Percentiles rank a stretch among this genome's conserved stretches.
phyloP scores from a whole-genome alignment of 2,888 invertebrate genomes.

The Bellardia pandia region DNA sequence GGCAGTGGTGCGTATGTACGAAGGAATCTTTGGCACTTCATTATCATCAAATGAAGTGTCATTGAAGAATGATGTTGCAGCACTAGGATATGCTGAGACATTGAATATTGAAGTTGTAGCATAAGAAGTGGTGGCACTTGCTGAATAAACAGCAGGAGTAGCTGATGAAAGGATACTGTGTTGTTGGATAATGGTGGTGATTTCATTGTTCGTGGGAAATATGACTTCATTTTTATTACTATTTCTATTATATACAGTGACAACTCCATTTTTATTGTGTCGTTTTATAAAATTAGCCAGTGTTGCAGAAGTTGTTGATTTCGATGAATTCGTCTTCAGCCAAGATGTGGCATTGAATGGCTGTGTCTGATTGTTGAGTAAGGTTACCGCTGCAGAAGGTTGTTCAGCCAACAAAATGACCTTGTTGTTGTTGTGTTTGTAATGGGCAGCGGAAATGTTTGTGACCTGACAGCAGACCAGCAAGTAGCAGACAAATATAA shows the following conservation, averaged over 20 bases:
- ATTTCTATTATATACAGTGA: constrained; percentile 16
- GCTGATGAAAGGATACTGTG: background rate
- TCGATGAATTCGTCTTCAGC: constrained; percentile 20
- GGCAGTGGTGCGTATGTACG: constrained; percentile 94
- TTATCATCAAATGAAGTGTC: constrained; percentile 22
- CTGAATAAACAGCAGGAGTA: constrained; percentile 15
- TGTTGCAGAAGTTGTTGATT: constrained; percentile 1
- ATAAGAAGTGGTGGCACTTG: constrained; percentile 17
- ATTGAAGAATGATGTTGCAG: constrained; percentile 43
- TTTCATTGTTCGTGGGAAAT: constrained; percentile 37
- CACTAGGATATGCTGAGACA: constrained; percentile 15
- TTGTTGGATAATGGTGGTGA: background rate
- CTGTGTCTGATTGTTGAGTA: constrained; percentile 25
- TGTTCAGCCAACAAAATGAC: constrained; percentile 34
- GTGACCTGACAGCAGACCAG: constrained; percentile 9
- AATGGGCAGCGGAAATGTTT: constrained; percentile 14
- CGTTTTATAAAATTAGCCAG: constrained; percentile 38
- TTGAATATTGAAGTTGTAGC: constrained; percentile 48
- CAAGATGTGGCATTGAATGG: constrained; percentile 28
- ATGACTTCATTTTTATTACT: constrained; percentile 52
- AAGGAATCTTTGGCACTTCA: constrained; percentile 87
- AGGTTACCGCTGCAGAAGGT: constrained; percentile 54
- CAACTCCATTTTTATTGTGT: constrained; percentile 35
- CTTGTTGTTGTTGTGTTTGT: constrained; percentile 31
- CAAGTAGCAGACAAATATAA: constrained; percentile 47